A percentile compares a stretch with the other conserved stretches of the same genome.
Evolutionary conservation across 1,140 invertebrate species (phyloP).

Genomic region (Planococcus citri): DNA sequence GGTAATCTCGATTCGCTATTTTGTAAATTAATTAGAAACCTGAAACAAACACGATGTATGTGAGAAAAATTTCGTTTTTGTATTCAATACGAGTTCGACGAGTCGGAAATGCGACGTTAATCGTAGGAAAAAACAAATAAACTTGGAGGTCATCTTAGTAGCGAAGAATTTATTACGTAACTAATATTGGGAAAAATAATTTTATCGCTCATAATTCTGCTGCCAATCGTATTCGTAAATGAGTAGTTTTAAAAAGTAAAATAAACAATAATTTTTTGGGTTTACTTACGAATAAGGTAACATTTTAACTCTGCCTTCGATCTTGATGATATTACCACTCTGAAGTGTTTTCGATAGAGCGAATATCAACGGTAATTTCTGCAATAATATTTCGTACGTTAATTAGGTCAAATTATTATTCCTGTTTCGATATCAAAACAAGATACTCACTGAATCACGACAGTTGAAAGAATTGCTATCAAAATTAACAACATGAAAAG

Average conservation of each 20-base stretch:
- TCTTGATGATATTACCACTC: neutral
- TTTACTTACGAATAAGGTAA: neutral
- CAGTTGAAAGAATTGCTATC: neutral
- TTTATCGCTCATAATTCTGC: neutral
- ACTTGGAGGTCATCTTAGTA: neutral
- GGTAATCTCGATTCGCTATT: neutral
- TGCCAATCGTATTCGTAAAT: no score
- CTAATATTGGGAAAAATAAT: neutral
- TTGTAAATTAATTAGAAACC: constrained; percentile 21
- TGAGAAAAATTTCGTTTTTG: no score
- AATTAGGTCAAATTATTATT: neutral
- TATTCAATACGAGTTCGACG: no score
- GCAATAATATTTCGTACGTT: neutral
- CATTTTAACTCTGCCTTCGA: constrained; percentile 10
- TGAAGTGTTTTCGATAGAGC: neutral
- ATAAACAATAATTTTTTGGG: no score
- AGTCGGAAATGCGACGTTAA: no score
- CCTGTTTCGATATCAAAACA: neutral
- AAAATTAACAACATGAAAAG: neutral
- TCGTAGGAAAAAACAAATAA: neutral
- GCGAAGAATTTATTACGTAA: neutral
- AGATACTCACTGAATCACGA: neutral
- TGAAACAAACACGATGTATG: no score
- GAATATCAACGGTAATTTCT: neutral
- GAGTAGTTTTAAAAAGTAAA: neutral